A percentile compares a stretch with the other conserved stretches of the same genome.
Evolutionary conservation across 2,888 invertebrate species (phyloP).

Genomic region (Andricus curvator): DNA sequence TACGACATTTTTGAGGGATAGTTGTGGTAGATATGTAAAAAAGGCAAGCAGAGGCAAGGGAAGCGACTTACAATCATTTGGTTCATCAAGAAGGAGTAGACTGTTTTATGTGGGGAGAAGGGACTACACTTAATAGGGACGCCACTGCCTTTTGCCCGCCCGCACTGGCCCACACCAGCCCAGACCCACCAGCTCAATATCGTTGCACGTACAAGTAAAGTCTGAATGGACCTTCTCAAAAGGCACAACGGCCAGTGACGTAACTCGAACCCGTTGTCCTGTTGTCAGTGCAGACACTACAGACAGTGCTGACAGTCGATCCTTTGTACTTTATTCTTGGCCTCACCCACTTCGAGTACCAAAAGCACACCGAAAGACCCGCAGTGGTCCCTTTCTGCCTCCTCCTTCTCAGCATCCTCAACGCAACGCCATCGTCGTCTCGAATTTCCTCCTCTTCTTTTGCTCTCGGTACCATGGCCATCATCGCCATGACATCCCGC

Average conservation of each 20-base stretch:
- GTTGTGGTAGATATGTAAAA: too few species aligned
- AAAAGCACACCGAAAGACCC: conserved; percentile 47
- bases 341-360: conserved; percentile 66
- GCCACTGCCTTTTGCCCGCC: conserved; percentile 37
- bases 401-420: conserved; percentile 44
- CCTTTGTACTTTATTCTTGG: conserved; percentile 68
- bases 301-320: conserved; percentile 71
- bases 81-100: too few species aligned
- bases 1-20: too few species aligned
- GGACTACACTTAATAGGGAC: too few species aligned
- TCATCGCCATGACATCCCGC: conserved; percentile 44
- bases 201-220: background rate
- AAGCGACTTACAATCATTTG: background rate
- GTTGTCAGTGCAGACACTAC: conserved; percentile 70
- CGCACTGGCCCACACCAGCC: conserved; percentile 1
- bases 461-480: conserved; percentile 42
- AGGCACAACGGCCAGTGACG: conserved; percentile 61
- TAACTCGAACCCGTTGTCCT: conserved; percentile 66
- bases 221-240: conserved; percentile 51
- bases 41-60: background rate
- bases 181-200: background rate
- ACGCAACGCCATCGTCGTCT: conserved; percentile 45
- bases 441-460: conserved; percentile 51
- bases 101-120: too few species aligned
- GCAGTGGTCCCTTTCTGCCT: conserved; percentile 55